These are phyloP conservation scores for Pseudococcus viburni DNA, from an alignment of 2,888 invertebrate species.

Conservation along the genomic window DNA sequence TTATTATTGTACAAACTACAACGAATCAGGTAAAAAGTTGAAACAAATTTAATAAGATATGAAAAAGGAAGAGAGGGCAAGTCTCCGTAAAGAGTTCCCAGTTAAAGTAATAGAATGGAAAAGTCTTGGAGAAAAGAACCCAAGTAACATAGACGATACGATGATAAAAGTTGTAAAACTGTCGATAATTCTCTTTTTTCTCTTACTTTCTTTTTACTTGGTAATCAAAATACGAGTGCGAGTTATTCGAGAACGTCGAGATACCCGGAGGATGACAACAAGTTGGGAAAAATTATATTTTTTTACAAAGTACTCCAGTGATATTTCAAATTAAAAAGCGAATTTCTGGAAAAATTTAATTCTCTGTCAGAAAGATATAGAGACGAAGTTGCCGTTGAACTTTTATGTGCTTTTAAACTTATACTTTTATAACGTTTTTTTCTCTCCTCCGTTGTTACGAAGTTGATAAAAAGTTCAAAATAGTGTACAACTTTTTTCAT, in stretches of 20 bases:
- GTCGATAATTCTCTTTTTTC: conserved; percentile 15
- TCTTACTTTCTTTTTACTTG: background rate
- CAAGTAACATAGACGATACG: background rate
- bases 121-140: background rate
- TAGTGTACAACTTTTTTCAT: conserved; percentile 18
- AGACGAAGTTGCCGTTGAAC: conserved; percentile 6
- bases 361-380: conserved; percentile 21
- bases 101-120: background rate
- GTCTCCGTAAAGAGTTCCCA: background rate
- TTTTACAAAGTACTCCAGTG: conserved; percentile 17
- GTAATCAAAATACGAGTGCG: background rate
- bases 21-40: conserved; percentile 7
- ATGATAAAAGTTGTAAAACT: conserved; percentile 15
- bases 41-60: conserved; percentile 19
- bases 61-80: background rate
- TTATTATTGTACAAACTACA: background rate
- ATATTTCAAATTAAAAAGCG: conserved; percentile 43
- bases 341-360: conserved; percentile 30
- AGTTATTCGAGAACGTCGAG: background rate
- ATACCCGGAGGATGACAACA: conserved; percentile 24
- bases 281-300: conserved; percentile 12
- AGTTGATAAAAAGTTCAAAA: conserved; percentile 36
- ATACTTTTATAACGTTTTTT: conserved; percentile 1
- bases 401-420: conserved; percentile 30
- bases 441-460: background rate